These are phyloP conservation scores for Drosophila falleni DNA, from an alignment of 2,888 invertebrate genomes.

Conservation along the genomic window DNA sequence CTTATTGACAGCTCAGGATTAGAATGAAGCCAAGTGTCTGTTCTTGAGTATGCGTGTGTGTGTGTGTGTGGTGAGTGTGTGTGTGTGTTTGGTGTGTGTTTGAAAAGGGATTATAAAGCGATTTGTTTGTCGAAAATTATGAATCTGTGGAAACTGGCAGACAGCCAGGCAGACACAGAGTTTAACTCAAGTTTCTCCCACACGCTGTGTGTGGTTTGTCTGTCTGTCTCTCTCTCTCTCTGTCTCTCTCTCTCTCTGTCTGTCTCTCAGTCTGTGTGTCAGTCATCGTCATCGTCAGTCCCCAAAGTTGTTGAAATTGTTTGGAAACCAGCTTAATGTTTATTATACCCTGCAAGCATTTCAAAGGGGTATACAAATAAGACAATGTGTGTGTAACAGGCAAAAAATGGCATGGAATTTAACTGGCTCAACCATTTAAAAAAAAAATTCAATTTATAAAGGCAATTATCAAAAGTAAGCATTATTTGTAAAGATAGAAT, in stretches of 20 bases:
- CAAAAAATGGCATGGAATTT: neutral
- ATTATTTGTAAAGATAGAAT: too few species aligned
- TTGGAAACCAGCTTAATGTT: slow-evolving; percentile 34
- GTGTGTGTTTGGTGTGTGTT: slow-evolving; percentile 46
- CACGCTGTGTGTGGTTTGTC: slow-evolving; percentile 59
- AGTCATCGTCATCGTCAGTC: slow-evolving; percentile 14
- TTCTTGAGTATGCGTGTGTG: slow-evolving; percentile 1
- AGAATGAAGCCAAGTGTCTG: slow-evolving; percentile 72
- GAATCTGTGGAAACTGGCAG: slow-evolving; percentile 66
- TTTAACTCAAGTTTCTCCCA: slow-evolving; percentile 63
- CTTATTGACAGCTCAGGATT: slow-evolving; percentile 78
- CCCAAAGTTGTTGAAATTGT: slow-evolving; percentile 49
- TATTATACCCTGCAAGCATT: slow-evolving; percentile 18
- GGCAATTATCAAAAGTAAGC: too few species aligned
- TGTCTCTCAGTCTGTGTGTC: slow-evolving; percentile 26
- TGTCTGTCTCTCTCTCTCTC: slow-evolving; percentile 20
- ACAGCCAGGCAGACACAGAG: slow-evolving; percentile 23
- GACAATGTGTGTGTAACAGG: neutral
- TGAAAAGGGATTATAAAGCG: slow-evolving; percentile 79
- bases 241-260: too few species aligned
- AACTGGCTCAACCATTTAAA: too few species aligned
- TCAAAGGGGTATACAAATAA: neutral
- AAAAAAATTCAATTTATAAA: too few species aligned
- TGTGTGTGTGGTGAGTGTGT: neutral
- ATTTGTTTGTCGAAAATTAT: slow-evolving; percentile 78